Evolutionary conservation across 1,140 invertebrate genomes (phyloP).

Genomic region (Neodiprion pinetum): DNA sequence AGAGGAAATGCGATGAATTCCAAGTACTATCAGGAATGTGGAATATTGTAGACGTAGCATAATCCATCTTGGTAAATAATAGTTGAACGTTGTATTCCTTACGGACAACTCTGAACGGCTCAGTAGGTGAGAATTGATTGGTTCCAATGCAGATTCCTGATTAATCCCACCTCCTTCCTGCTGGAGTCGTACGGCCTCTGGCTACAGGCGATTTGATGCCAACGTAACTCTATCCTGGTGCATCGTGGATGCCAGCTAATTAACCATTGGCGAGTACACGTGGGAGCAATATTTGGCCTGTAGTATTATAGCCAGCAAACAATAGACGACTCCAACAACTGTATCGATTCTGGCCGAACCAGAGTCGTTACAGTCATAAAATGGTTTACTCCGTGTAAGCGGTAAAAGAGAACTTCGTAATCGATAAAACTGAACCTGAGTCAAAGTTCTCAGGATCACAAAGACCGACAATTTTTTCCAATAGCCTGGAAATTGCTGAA

Average conservation of each 20-base stretch:
- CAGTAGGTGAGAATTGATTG: not conserved
- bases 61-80: not conserved
- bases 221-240: not conserved
- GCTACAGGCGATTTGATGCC: not conserved
- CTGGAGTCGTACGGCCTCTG: not conserved
- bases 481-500: too few species aligned
- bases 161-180: not conserved
- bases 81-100: not conserved
- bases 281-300: too few species aligned
- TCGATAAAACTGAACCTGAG: too few species aligned
- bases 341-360: too few species aligned
- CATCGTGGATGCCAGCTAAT: not conserved
- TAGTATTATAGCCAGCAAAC: too few species aligned
- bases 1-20: not conserved
- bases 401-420: too few species aligned
- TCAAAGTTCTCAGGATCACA: too few species aligned
- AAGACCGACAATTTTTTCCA: too few species aligned
- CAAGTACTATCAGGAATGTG: not conserved
- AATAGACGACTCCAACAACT: too few species aligned
- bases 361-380: too few species aligned
- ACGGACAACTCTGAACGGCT: not conserved
- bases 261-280: not conserved
- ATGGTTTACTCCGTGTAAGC: too few species aligned
- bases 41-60: not conserved
- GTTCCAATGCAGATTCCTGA: not conserved